Conservation (phyloP, 1,140 invertebrate species). For the Drosophila subpulchrella region DNA sequence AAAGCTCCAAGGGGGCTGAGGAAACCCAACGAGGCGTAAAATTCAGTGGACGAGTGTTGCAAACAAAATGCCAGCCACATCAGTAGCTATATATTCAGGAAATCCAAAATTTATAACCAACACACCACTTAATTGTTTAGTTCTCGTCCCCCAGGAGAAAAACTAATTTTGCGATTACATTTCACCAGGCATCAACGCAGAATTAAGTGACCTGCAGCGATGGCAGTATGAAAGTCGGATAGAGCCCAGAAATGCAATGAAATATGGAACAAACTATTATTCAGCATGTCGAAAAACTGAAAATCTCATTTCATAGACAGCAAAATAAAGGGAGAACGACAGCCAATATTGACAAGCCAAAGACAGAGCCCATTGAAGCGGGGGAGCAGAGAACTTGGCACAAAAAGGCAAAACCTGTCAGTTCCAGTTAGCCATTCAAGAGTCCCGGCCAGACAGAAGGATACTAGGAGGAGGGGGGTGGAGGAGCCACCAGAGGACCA, state of each 20-base stretch:
- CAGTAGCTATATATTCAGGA: slow-evolving; percentile 24
- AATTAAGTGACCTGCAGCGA: slow-evolving; percentile 44
- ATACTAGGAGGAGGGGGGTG: neutral
- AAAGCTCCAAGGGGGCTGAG: slow-evolving; percentile 31
- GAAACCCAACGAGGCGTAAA: slow-evolving; percentile 70
- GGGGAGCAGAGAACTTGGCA: slow-evolving; percentile 43
- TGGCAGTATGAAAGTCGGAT: neutral
- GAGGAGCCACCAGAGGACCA: slow-evolving; percentile 1
- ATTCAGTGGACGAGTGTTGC: slow-evolving; percentile 65
- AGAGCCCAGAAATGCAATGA: slow-evolving; percentile 5
- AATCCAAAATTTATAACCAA: slow-evolving; percentile 67
- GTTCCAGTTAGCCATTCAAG: slow-evolving; percentile 68
- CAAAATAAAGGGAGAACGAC: slow-evolving; percentile 46
- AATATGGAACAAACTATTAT: slow-evolving; percentile 57
- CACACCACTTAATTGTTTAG: slow-evolving; percentile 62
- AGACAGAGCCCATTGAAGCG: slow-evolving; percentile 39
- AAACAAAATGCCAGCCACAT: slow-evolving; percentile 54
- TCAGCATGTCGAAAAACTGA: slow-evolving; percentile 63
- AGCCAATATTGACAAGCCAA: slow-evolving; percentile 52
- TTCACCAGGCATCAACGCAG: slow-evolving; percentile 32
- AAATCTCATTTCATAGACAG: slow-evolving; percentile 68
- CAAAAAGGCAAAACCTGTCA: slow-evolving; percentile 77
- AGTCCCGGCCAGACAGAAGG: slow-evolving; percentile 34
- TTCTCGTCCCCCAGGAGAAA: slow-evolving; percentile 4
- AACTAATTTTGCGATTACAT: slow-evolving; percentile 55